Evolutionary conservation across 2,797 vertebrate species (phyloP).

Genomic region (Sebastes steindachneri): DNA sequence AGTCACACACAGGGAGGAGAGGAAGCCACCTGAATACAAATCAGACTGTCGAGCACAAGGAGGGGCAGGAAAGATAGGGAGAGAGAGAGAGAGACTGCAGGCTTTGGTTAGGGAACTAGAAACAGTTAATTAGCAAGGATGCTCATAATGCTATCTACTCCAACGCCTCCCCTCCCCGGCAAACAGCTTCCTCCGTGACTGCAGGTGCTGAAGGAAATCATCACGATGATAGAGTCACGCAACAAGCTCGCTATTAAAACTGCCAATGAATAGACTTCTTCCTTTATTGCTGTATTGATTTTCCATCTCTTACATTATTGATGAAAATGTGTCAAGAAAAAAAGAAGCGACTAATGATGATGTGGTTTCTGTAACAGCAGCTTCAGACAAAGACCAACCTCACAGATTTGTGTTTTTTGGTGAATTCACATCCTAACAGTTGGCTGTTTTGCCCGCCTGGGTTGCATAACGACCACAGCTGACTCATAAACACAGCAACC

Average conservation of each 20-base stretch:
- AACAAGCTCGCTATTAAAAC: conserved; percentile 34
- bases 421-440: conserved; percentile 44
- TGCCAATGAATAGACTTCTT: not conserved
- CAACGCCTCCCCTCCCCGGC: conserved; percentile 34
- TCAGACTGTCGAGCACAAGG: conserved; percentile 55
- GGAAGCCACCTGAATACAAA: conserved; percentile 77
- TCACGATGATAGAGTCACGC: conserved; percentile 19
- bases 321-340: conserved; percentile 31
- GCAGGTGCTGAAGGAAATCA: conserved; percentile 46
- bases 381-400: conserved; percentile 6
- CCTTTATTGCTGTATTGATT: conserved; percentile 34
- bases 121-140: conserved; percentile 68
- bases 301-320: conserved; percentile 35
- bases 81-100: conserved; percentile 38
- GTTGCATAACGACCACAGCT: conserved; percentile 68
- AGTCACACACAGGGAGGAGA: conserved; percentile 69
- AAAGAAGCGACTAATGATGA: conserved; percentile 10
- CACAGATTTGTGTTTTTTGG: conserved; percentile 20
- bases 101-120: conserved; percentile 56
- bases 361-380: not conserved
- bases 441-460: conserved; percentile 21
- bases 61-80: conserved; percentile 36
- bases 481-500: conserved; percentile 73
- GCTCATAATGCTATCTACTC: conserved; percentile 54
- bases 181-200: conserved; percentile 47